phyloP scores from a whole-genome alignment of 2,888 invertebrate species.

The Nasonovia ribisnigri region DNA sequence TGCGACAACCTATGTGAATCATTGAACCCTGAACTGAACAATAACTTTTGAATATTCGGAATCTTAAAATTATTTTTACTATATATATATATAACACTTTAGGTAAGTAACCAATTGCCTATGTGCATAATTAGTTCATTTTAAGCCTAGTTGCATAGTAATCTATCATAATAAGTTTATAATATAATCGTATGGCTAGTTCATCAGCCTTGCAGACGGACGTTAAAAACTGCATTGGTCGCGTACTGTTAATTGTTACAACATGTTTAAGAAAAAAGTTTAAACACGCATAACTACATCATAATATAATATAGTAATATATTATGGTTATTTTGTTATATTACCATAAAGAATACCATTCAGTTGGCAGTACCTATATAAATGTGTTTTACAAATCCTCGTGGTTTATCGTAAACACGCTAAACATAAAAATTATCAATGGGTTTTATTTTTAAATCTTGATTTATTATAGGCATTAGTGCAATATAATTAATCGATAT shows the following conservation, averaged over 20 bases:
- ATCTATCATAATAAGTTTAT: neutral
- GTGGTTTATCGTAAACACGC: neutral
- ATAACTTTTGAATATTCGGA: no score
- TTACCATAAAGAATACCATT: neutral
- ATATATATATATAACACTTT: no score
- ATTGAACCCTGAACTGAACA: no score
- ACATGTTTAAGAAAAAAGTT: neutral
- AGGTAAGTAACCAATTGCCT: no score
- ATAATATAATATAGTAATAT: neutral
- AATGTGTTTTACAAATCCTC: neutral
- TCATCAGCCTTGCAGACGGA: neutral
- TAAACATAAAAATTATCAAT: neutral
- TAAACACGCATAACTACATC: neutral
- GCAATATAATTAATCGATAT: neutral
- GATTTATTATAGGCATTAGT: neutral
- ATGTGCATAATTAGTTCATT: no score
- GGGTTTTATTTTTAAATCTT: neutral
- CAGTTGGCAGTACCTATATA: neutral
- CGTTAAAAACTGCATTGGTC: neutral
- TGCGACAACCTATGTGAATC: no score
- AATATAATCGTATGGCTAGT: neutral
- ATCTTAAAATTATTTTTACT: no score
- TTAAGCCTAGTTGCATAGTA: no score
- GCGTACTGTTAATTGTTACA: neutral
- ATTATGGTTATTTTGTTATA: neutral